phyloP scores from a whole-genome alignment of 1,140 invertebrate species.

The Panagrolaimus sp. region DNA sequence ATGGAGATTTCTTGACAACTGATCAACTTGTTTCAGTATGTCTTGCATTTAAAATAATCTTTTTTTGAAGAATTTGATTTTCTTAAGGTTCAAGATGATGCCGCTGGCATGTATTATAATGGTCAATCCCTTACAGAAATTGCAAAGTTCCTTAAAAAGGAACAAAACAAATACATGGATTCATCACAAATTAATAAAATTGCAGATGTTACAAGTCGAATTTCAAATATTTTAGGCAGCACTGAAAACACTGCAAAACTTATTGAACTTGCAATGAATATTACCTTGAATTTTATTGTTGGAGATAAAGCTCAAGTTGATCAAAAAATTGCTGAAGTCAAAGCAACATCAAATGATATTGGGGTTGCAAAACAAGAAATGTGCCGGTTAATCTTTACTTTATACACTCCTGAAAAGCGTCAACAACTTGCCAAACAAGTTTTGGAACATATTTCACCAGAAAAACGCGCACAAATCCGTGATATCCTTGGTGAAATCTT shows the following conservation, averaged over 20 bases:
- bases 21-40: slow-evolving; percentile 2
- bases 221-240: not conserved
- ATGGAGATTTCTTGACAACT: slow-evolving; percentile 1
- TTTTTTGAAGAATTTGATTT: not conserved
- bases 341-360: not conserved
- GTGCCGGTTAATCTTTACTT: slow-evolving; percentile 5
- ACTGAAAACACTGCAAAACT: not conserved
- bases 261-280: not conserved
- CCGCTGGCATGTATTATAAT: not conserved
- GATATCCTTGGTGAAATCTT: not conserved
- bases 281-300: slow-evolving; percentile 10
- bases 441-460: not conserved
- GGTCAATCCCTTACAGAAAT: not conserved
- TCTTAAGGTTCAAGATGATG: not conserved
- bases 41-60: not conserved
- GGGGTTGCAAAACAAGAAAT: not conserved
- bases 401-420: slow-evolving; percentile 1
- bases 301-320: not conserved
- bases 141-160: not conserved
- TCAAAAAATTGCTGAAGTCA: not conserved
- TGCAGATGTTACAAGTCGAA: not conserved
- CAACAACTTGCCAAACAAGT: not conserved
- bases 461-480: not conserved
- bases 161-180: not conserved
- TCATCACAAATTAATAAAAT: slow-evolving; percentile 5